Percentiles rank a stretch among this genome's conserved stretches.
Conservation (phyloP, 1,140 invertebrate species). For the Alviniconcha marisindica region DNA sequence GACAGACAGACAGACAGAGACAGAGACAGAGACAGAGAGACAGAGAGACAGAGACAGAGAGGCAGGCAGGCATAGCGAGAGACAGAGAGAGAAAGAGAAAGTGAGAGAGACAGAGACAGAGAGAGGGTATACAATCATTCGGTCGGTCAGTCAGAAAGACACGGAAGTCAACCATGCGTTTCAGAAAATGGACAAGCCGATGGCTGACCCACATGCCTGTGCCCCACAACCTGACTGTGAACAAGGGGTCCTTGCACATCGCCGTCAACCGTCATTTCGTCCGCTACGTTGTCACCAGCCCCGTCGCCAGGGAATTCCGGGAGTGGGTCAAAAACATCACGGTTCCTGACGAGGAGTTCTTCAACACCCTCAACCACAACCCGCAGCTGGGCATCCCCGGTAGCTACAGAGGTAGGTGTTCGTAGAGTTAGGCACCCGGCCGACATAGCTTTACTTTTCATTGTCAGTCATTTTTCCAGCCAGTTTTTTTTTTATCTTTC, state of each 20-base stretch:
- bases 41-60: too few relatives aligned
- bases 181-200: background rate
- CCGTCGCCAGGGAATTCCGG: slow-evolving; percentile 45
- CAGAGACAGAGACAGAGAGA: too few relatives aligned
- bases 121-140: background rate
- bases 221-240: slow-evolving; percentile 33
- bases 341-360: slow-evolving; percentile 62
- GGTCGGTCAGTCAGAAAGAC: background rate
- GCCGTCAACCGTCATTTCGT: slow-evolving; percentile 53
- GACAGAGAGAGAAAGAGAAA: too few relatives aligned
- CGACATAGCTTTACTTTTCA: too few relatives aligned
- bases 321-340: slow-evolving; percentile 54
- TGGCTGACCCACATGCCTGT: background rate
- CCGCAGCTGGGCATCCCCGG: slow-evolving; percentile 45
- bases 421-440: too few relatives aligned
- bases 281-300: slow-evolving; percentile 47
- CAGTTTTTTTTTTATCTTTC: too few relatives aligned
- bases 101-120: too few relatives aligned
- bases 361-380: slow-evolving; percentile 53
- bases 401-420: slow-evolving; percentile 37
- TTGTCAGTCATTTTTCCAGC: too few relatives aligned
- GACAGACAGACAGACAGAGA: too few relatives aligned
- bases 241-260: slow-evolving; percentile 58
- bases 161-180: background rate
- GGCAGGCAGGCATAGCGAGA: too few relatives aligned